phyloP scores from a whole-genome alignment of 2,888 invertebrate genomes.

The Hypomecis atomaria region DNA sequence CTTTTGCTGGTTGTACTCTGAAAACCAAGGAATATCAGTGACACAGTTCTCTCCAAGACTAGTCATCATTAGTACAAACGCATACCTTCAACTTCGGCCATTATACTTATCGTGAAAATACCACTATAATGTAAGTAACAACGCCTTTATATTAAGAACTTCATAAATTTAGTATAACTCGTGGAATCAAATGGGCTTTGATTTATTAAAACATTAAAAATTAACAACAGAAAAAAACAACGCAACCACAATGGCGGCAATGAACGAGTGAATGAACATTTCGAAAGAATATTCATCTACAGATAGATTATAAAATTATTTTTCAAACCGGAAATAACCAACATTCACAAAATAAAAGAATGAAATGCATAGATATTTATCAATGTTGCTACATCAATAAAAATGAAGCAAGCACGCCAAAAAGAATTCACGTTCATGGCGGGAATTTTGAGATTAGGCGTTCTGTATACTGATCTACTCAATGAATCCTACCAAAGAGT shows the following conservation, averaged over 20 bases:
- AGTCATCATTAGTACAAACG: constrained; percentile 50
- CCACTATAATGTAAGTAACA: constrained; percentile 46
- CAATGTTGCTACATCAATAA: no score
- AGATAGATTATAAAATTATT: no score
- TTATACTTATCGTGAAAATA: constrained; percentile 64
- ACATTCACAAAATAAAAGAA: no score
- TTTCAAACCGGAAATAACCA: no score
- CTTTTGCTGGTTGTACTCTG: constrained; percentile 81
- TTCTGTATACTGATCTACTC: no score
- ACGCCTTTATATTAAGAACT: constrained; percentile 39
- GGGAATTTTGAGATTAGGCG: no score
- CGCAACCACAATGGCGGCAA: constrained; percentile 56
- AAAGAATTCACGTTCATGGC: no score
- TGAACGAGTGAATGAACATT: constrained; percentile 30
- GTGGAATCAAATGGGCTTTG: neutral
- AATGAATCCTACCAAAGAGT: no score
- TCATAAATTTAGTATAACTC: constrained; percentile 18
- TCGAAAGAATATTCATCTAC: neutral
- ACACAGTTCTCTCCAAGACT: constrained; percentile 43
- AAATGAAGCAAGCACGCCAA: no score
- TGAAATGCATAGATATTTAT: no score
- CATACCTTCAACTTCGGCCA: constrained; percentile 77
- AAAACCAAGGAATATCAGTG: constrained; percentile 58
- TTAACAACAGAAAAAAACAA: constrained; percentile 33
- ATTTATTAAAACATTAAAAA: neutral